Evolutionary conservation across 2,888 invertebrate species (phyloP).

Genomic region (Aquatica leii): DNA sequence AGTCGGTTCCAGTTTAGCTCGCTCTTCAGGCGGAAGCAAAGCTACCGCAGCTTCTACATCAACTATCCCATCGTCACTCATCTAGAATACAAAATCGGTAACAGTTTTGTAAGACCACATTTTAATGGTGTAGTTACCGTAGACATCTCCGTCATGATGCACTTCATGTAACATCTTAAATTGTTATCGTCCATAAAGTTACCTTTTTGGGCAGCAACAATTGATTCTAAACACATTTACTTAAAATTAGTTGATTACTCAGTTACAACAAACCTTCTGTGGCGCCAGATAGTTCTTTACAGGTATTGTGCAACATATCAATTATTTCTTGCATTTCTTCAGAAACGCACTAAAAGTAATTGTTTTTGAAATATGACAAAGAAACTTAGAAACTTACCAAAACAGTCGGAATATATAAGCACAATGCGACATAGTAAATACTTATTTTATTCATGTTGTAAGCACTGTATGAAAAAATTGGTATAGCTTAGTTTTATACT

Average conservation of each 20-base stretch:
- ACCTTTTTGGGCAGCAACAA: conserved; percentile 52
- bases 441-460: too few species aligned
- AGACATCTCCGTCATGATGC: conserved; percentile 51
- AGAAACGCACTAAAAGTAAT: conserved; percentile 32
- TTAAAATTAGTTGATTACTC: background rate
- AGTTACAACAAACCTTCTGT: conserved; percentile 52
- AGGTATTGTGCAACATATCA: conserved; percentile 55
- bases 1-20: conserved; percentile 47
- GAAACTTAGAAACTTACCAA: too few species aligned
- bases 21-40: conserved; percentile 55
- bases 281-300: conserved; percentile 57
- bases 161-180: conserved; percentile 57
- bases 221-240: conserved; percentile 45
- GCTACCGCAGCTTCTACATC: conserved; percentile 57
- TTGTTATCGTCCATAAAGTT: conserved; percentile 54
- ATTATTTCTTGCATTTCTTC: conserved; percentile 56
- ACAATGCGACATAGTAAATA: too few species aligned
- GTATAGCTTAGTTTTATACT: too few species aligned
- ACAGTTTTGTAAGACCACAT: conserved; percentile 39
- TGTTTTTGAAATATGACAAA: too few species aligned
- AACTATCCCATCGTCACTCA: conserved; percentile 57
- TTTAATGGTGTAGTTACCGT: conserved; percentile 46
- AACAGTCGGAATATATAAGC: too few species aligned
- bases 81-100: conserved; percentile 46
- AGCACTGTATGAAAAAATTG: too few species aligned